Evolutionary conservation across 2,888 invertebrate species (phyloP).

Genomic region (Tetragonula carbonaria): DNA sequence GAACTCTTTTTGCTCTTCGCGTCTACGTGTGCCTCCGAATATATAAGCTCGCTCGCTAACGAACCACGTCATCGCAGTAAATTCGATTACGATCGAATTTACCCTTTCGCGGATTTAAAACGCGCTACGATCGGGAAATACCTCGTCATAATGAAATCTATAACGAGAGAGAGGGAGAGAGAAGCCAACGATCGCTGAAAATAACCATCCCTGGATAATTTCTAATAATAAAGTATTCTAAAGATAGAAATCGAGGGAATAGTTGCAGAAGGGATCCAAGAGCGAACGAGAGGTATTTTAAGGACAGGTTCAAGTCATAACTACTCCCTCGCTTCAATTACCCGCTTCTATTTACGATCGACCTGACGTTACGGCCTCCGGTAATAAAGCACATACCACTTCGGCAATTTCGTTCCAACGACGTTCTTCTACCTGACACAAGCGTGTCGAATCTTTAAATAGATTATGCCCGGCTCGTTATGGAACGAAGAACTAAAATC

Average conservation of each 20-base stretch:
- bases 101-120: neutral
- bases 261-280: neutral
- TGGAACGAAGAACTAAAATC: neutral
- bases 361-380: neutral
- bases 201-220: neutral
- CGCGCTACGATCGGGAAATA: too few relatives aligned
- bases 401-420: neutral
- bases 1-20: neutral
- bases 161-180: neutral
- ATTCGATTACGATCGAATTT: neutral
- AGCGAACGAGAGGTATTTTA: neutral
- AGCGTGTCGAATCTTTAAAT: conserved; percentile 12
- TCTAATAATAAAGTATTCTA: neutral
- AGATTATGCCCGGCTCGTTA: conserved; percentile 12
- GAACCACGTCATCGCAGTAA: conserved; percentile 26
- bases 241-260: neutral
- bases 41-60: conserved; percentile 45
- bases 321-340: conserved; percentile 11
- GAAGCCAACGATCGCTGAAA: neutral
- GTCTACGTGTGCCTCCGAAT: neutral
- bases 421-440: neutral
- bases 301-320: neutral
- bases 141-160: neutral
- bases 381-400: conserved; percentile 8
- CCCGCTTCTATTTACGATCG: conserved; percentile 37